Evolutionary conservation across 2,888 invertebrate genomes (phyloP).

Genomic region (Colostygia pectinataria): DNA sequence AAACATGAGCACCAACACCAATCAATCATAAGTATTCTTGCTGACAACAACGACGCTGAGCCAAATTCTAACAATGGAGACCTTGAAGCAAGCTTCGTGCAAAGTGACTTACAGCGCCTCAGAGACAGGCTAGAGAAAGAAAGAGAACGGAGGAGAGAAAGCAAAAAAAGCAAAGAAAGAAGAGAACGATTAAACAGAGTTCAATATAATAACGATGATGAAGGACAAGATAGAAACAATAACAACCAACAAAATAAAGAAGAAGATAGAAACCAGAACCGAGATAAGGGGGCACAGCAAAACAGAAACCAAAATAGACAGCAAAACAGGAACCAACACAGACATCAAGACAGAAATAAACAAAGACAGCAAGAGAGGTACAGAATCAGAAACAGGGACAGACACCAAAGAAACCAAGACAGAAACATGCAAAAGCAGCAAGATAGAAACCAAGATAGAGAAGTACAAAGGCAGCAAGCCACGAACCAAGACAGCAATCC

Average conservation of each 20-base stretch:
- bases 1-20: not conserved
- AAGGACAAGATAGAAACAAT: constrained; percentile 14
- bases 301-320: constrained; percentile 11
- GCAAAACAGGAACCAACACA: not conserved
- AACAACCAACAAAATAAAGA: no score
- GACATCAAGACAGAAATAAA: no score
- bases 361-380: constrained; percentile 5
- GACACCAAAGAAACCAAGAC: not conserved
- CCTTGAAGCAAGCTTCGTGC: not conserved
- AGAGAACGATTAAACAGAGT: constrained; percentile 11
- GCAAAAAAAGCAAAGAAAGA: constrained; percentile 12
- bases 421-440: not conserved
- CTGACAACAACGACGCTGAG: not conserved
- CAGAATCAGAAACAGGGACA: constrained; percentile 1
- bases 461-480: not conserved
- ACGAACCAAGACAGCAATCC: not conserved
- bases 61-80: not conserved
- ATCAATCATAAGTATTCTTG: not conserved
- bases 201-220: constrained; percentile 14
- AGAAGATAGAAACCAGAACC: constrained; percentile 5
- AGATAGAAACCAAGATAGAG: not conserved
- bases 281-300: no score
- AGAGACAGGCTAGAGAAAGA: constrained; percentile 10
- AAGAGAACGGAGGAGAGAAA: constrained; percentile 1
- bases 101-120: constrained; percentile 13